These are phyloP conservation scores for Pammene aurita DNA, from an alignment of 2,888 invertebrate genomes.

Conservation along the genomic window DNA sequence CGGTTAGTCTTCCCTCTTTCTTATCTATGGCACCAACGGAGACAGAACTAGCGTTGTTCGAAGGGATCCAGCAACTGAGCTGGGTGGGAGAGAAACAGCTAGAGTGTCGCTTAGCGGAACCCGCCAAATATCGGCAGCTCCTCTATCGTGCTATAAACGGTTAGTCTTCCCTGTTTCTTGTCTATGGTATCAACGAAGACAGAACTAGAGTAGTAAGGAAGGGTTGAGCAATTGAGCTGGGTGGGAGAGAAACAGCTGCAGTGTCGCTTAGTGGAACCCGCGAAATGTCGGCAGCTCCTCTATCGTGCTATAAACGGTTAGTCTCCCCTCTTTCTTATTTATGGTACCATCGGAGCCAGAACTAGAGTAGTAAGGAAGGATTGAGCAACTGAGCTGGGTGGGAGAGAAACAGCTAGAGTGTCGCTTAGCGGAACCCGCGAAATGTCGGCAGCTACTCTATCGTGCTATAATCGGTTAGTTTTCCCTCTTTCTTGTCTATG, in stretches of 20 bases:
- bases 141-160: conserved; percentile 97
- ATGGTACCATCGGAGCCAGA: too few species aligned
- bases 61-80: conserved; percentile 93
- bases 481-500: too few species aligned
- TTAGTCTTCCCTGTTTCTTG: conserved; percentile 62
- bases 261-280: too few species aligned
- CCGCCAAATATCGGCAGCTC: conserved; percentile 90
- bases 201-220: not conserved
- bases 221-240: too few species aligned
- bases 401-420: too few species aligned
- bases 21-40: too few species aligned
- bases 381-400: conserved; percentile 87
- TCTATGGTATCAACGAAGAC: too few species aligned
- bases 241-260: too few species aligned
- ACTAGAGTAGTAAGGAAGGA: conserved; percentile 92
- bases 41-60: conserved; percentile 87
- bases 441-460: conserved; percentile 92
- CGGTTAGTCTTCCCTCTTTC: not conserved
- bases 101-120: conserved; percentile 88
- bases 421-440: conserved; percentile 91
- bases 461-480: conserved; percentile 93
- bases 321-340: conserved; percentile 69
- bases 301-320: conserved; percentile 89
- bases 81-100: too few species aligned
- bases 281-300: too few species aligned